Base-by-base conservation (phyloP, 2,113 vertebrate genomes). In the Microtus richardsoni region DNA sequence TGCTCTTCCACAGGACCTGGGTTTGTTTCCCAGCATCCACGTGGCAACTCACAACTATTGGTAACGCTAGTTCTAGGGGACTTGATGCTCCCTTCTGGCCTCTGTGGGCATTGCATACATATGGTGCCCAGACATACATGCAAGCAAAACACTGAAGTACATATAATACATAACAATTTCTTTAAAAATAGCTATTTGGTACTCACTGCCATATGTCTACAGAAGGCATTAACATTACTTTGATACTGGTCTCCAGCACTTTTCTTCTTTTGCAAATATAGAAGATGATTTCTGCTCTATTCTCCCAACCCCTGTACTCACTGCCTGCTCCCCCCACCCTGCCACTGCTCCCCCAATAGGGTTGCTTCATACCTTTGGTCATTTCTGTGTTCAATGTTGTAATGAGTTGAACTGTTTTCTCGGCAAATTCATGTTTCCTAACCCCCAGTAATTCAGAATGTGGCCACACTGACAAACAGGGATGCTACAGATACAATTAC, bases 391-490 rank as follows among this genome's bases (percentile, higher is more conserved):
- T 80, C 71, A 80, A 44, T 75, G 28, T 44, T 73, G 74, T 74
- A 89, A 83, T 44, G 78, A 71, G 24, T 7, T 60, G 39, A 91
- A 91, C 17, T 33, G 28, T 62, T 62, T 93, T n/a, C 52, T 86
- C 16, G 2, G 16, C 14, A 87, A 78, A 91, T 73, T 83, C 68
- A 22, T 30, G n/a, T 47, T 47, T 71, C 71, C 52, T 75, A 92
- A 89, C 19, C 28, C 49, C 41, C 11, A 88, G 54, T 71, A 58
- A 73, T 47, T 83, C 8, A 73, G 21, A 84, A 93, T n/a, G 33
- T 58, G 22, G 74, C 33, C 52, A 41, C 87, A 77, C 49, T 94
- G 90, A 54, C 52, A 96, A 96, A 91, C 10, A 90, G 30, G 41
- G 30, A 71, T 49, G 30, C 30, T 90, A n/a, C 26, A 77, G 24